Percentiles rank a stretch among this genome's conserved stretches.
Conservation (phyloP, 1,140 invertebrate species). For the Pararge aegeria region DNA sequence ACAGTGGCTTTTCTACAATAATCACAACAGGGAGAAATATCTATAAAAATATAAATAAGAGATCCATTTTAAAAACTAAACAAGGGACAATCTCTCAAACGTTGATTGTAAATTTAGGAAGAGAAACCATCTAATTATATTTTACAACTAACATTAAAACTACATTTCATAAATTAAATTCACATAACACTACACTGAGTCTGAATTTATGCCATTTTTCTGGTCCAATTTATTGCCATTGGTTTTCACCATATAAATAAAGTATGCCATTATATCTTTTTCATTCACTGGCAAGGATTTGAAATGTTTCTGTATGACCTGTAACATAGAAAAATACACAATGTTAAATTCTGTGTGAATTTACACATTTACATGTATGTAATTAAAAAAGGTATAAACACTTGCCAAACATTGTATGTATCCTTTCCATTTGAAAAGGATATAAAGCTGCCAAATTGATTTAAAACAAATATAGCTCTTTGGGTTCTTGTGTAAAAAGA, state of each 20-base stretch:
- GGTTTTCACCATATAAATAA: slow-evolving; percentile 97
- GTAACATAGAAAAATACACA: slow-evolving; percentile 67
- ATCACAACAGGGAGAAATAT: too few relatives aligned
- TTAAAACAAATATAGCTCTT: too few relatives aligned
- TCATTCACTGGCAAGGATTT: slow-evolving; percentile 95
- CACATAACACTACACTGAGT: slow-evolving; percentile 70
- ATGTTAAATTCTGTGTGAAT: neutral
- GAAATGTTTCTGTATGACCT: slow-evolving; percentile 97
- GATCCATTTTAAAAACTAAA: slow-evolving; percentile 4
- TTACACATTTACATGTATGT: too few relatives aligned
- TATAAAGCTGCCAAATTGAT: too few relatives aligned
- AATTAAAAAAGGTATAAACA: too few relatives aligned
- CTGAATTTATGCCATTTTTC: slow-evolving; percentile 88
- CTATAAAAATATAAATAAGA: neutral
- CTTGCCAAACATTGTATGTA: too few relatives aligned
- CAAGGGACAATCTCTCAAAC: slow-evolving; percentile 26
- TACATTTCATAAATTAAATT: slow-evolving; percentile 54
- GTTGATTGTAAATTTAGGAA: slow-evolving; percentile 49
- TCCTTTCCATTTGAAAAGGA: too few relatives aligned
- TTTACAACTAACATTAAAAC: slow-evolving; percentile 47
- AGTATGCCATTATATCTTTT: slow-evolving; percentile 97
- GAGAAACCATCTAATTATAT: slow-evolving; percentile 34
- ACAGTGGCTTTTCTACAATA: too few relatives aligned
- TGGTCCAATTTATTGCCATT: slow-evolving; percentile 96
- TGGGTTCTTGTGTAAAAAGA: too few relatives aligned